Conservation (phyloP, 2,797 vertebrate genomes). For the Urocyon cinereoargenteus region DNA sequence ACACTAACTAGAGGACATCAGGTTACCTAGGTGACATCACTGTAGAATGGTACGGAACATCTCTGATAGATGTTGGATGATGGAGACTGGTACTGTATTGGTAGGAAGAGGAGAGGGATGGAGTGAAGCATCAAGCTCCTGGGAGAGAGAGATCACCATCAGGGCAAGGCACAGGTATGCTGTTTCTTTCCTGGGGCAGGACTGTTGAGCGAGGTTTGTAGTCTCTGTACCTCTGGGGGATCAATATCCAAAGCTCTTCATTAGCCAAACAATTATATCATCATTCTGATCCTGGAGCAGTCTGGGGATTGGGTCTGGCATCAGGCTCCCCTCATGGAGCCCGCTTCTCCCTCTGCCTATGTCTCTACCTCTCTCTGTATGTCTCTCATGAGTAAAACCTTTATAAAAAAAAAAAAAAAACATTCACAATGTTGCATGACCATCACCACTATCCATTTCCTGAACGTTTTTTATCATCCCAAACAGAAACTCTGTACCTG, state of each 20-base stretch:
- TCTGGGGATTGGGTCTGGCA: too few relatives aligned
- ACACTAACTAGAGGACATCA: not conserved
- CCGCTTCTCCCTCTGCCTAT: too few relatives aligned
- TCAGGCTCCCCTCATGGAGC: too few relatives aligned
- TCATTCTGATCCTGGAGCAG: not conserved
- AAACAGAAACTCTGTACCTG: not conserved
- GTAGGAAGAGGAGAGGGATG: not conserved
- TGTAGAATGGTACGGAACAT: not conserved
- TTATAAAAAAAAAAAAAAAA: too few relatives aligned
- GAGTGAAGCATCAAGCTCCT: not conserved
- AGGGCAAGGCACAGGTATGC: not conserved
- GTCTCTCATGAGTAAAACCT: too few relatives aligned
- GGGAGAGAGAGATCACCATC: not conserved
- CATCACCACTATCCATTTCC: not conserved
- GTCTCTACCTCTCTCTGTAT: too few relatives aligned
- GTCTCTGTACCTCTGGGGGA: not conserved
- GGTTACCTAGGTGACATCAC: not conserved
- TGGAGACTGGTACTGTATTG: not conserved
- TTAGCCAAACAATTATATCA: not conserved
- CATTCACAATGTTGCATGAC: not conserved
- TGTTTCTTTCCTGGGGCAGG: not conserved
- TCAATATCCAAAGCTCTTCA: not conserved
- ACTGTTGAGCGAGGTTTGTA: not conserved
- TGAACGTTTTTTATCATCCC: not conserved
- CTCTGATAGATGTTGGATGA: not conserved